Conservation (phyloP, 2,113 vertebrate species). For the Microcebus murinus region DNA sequence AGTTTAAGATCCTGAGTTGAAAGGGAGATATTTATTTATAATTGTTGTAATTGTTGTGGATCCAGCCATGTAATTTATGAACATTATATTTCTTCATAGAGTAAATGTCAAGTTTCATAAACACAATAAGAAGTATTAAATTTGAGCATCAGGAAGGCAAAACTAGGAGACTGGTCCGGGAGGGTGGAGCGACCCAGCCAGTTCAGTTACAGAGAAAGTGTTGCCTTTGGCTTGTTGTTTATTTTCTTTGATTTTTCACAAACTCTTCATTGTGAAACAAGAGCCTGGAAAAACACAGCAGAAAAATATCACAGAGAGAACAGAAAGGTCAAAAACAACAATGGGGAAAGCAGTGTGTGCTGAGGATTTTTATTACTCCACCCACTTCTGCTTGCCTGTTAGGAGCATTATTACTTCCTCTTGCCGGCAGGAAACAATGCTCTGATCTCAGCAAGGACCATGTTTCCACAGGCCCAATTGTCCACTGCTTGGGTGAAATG, state of each 20-base stretch:
- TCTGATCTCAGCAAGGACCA: not conserved
- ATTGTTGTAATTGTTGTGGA: not conserved
- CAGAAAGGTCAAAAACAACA: constrained; percentile 68
- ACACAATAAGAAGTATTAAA: not conserved
- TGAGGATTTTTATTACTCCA: constrained; percentile 73
- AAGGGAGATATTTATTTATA: not conserved
- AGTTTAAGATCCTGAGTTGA: not conserved
- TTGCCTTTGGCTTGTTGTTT: constrained; percentile 41
- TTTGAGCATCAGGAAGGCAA: not conserved
- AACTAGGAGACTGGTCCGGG: fast-evolving
- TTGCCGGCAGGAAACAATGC: not conserved
- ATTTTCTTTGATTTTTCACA: not conserved
- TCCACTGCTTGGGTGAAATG: not conserved
- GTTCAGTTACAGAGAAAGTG: not conserved
- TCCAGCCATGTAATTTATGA: not conserved
- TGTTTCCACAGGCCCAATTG: not conserved
- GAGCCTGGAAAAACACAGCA: constrained; percentile 40
- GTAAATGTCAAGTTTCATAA: not conserved
- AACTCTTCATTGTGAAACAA: constrained; percentile 39
- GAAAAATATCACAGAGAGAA: constrained; percentile 36
- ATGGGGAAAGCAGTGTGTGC: constrained; percentile 77
- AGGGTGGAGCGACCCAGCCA: not conserved
- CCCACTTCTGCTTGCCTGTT: constrained; percentile 78
- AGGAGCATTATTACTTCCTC: constrained; percentile 69
- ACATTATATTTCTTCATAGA: not conserved